Evolutionary conservation across 1,140 invertebrate genomes (phyloP).

Genomic region (Carcinoscorpius rotundicauda): DNA sequence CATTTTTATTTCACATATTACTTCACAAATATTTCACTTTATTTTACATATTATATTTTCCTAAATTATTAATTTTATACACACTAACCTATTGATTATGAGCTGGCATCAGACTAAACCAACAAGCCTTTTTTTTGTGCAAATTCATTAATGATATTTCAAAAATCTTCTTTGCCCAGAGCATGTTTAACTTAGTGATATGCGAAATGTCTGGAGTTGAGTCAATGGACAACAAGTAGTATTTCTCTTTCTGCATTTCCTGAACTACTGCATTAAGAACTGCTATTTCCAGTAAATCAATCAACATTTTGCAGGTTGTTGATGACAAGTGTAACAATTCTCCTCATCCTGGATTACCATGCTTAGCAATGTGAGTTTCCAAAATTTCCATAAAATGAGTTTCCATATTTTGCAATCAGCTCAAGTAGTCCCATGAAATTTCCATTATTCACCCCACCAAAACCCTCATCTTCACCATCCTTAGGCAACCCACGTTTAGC

Average conservation of each 20-base stretch:
- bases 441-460: slow-evolving; percentile 4
- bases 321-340: slow-evolving; percentile 1
- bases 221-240: slow-evolving; percentile 33
- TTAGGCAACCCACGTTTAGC: not conserved
- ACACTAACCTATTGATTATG: no score
- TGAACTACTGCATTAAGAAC: not conserved
- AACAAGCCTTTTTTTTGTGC: no score
- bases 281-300: slow-evolving; percentile 5
- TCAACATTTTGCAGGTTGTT: slow-evolving; percentile 2
- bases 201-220: slow-evolving; percentile 33
- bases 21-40: no score
- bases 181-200: slow-evolving; percentile 13
- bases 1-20: no score
- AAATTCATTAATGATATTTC: no score
- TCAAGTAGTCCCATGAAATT: slow-evolving; percentile 1
- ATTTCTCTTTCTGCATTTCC: slow-evolving; percentile 22
- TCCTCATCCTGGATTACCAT: slow-evolving; percentile 5
- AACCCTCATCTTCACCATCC: not conserved
- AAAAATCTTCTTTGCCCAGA: no score
- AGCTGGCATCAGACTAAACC: no score
- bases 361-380: slow-evolving; percentile 3
- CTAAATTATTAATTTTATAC: no score
- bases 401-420: slow-evolving; percentile 2
- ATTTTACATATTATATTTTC: no score
- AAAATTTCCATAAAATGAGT: not conserved